Percentiles rank a stretch among this genome's conserved stretches.
Conservation (phyloP, 1,140 invertebrate species). For the Atta colombica region DNA sequence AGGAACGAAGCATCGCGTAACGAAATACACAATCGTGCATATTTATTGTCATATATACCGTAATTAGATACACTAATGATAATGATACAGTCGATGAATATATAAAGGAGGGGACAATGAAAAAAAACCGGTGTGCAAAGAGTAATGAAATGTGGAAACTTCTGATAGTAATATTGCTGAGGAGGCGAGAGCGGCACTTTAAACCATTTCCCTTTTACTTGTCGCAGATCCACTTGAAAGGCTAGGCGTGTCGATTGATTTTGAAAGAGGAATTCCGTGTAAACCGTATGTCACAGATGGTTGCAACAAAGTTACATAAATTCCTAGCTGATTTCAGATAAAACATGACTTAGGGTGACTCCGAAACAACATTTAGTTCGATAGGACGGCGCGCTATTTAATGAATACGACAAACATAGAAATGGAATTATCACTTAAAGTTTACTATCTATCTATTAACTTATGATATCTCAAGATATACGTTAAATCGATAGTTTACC, state of each 20-base stretch:
- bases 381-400: not conserved
- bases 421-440: slow-evolving; percentile 7
- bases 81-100: not conserved
- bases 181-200: slow-evolving; percentile 27
- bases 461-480: not conserved
- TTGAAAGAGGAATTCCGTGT: slow-evolving; percentile 64
- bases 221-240: slow-evolving; percentile 66
- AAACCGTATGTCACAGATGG: slow-evolving; percentile 34
- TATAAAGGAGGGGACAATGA: not conserved
- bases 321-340: not conserved
- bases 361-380: not conserved
- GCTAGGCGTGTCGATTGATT: slow-evolving; percentile 63
- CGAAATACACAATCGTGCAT: not conserved
- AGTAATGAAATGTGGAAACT: slow-evolving; percentile 11
- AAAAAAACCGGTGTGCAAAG: not conserved
- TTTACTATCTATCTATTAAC: not conserved
- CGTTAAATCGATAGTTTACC: not conserved
- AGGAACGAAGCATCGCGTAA: not conserved
- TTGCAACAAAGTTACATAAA: slow-evolving; percentile 56
- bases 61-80: slow-evolving; percentile 4
- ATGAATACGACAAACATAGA: not conserved
- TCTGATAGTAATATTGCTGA: slow-evolving; percentile 5
- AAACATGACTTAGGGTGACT: not conserved
- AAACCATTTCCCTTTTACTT: slow-evolving; percentile 71
- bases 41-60: not conserved